A percentile compares a stretch with the other conserved stretches of the same genome.
Evolutionary conservation across 2,888 invertebrate genomes (phyloP).

Genomic region (Lasioglossum calceatum): DNA sequence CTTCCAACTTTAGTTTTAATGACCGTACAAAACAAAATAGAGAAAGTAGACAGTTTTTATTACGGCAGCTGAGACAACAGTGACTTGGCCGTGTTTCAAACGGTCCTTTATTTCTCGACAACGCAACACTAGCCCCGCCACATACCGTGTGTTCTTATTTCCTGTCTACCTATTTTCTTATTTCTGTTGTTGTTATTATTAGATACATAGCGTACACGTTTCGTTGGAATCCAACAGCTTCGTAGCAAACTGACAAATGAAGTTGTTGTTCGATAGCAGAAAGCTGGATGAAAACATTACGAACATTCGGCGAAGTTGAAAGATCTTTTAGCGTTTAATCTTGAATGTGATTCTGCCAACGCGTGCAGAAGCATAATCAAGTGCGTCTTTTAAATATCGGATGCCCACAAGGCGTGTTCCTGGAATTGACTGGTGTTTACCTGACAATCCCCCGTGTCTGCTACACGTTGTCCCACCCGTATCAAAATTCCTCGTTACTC

Average conservation of each 20-base stretch:
- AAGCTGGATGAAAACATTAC: not conserved
- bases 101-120: not conserved
- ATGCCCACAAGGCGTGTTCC: not conserved
- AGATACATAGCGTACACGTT: not conserved
- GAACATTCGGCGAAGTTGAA: not conserved
- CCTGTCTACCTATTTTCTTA: not conserved
- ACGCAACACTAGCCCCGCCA: not conserved
- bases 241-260: not conserved
- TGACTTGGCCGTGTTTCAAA: not conserved
- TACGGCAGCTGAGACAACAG: not conserved
- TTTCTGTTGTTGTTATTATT: not conserved
- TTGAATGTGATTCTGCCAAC: not conserved
- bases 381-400: not conserved
- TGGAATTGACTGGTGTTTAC: not conserved
- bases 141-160: not conserved
- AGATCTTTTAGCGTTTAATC: not conserved
- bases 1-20: not conserved
- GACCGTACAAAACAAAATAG: not conserved
- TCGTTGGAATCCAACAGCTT: not conserved
- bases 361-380: not conserved
- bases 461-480: not conserved
- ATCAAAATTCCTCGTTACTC: conserved; percentile 83
- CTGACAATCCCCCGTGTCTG: not conserved
- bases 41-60: not conserved
- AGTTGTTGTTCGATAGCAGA: not conserved